These are phyloP conservation scores for Melikaiella ostensackeni DNA, from an alignment of 2,888 invertebrate genomes.

Conservation along the genomic window DNA sequence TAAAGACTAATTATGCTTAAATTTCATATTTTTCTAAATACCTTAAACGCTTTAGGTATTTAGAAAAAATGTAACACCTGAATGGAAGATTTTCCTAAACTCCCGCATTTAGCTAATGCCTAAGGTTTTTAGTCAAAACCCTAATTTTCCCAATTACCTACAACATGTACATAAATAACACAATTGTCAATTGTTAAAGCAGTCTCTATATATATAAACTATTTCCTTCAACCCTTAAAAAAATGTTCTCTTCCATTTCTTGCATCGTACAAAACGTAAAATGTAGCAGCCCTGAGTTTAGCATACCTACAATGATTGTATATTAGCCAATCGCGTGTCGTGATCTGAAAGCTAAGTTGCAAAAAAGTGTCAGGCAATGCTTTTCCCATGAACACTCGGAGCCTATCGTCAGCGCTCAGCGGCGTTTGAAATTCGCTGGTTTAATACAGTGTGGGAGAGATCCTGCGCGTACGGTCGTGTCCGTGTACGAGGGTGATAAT, in stretches of 20 bases:
- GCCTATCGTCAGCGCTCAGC: slow-evolving; percentile 14
- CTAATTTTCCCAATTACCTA: no score
- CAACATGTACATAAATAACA: no score
- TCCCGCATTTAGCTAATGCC: no score
- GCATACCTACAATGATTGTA: slow-evolving; percentile 35
- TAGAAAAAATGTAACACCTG: no score
- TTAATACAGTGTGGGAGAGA: slow-evolving; percentile 38
- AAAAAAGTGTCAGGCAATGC: slow-evolving; percentile 40
- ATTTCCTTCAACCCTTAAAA: neutral
- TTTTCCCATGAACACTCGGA: slow-evolving; percentile 33
- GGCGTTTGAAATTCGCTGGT: slow-evolving; percentile 23
- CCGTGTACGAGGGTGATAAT: slow-evolving; percentile 72
- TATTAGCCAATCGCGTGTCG: slow-evolving; percentile 7
- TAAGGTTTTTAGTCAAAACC: no score
- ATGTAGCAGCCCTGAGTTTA: neutral
- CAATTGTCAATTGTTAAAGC: no score
- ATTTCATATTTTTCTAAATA: no score
- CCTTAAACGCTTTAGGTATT: no score
- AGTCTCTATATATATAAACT: no score
- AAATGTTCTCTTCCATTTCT: neutral
- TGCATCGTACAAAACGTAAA: neutral
- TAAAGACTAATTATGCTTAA: no score
- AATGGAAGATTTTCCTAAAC: no score
- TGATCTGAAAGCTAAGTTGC: slow-evolving; percentile 28
- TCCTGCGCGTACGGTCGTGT: slow-evolving; percentile 31